Evolutionary conservation across 1,140 invertebrate genomes (phyloP), one percentile per base, ranked within the genome.

Genomic region (Aphelenchoides avenae): DNA sequence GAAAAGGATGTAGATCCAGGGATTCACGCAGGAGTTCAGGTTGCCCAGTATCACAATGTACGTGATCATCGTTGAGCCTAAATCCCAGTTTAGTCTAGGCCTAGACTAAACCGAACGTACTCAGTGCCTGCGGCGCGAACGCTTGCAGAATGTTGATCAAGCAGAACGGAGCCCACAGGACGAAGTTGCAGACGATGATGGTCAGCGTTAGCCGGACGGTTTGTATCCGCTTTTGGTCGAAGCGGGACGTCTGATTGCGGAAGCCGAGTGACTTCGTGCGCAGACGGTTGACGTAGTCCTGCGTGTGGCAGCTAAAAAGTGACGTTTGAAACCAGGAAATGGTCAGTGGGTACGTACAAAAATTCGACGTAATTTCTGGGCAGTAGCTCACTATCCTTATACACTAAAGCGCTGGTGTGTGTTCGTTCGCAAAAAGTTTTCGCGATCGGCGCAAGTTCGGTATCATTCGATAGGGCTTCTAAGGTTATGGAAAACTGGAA

Each of bases 11-110:
- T n/a, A n/a, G n/a, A n/a, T n/a, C n/a, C n/a, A n/a, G n/a, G 87
- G 87, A 77, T 88, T 88, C 9, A 86, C 84, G 72, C 86, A 87
- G 64, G 85, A 86, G 68, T 88, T 88, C 5, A 88, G 78, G 65
- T 85, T 86, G 29, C 85, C 86, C 40, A 89, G 76, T 2, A 88
- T 79, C 9, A 84, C 78, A 30, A 87, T 77, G 34, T 57, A 67
- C 7, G 86, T 84, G 1, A 85, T 85, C 60, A 86, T 82, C 13
- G 79, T 76, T 27, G 83, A 77, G 52, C 83, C 85, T 86, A 30
- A 54, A 59, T n/a, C n/a, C 29, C n/a, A n/a, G n/a, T n/a, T n/a
- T n/a, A n/a, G n/a, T n/a, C n/a, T n/a, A n/a, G n/a, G n/a, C n/a
- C n/a, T n/a, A n/a, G n/a, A n/a, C n/a, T n/a, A n/a, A n/a, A n/a